Evolutionary conservation across 2,888 invertebrate genomes (phyloP).

Genomic region (Conomelus anceps): DNA sequence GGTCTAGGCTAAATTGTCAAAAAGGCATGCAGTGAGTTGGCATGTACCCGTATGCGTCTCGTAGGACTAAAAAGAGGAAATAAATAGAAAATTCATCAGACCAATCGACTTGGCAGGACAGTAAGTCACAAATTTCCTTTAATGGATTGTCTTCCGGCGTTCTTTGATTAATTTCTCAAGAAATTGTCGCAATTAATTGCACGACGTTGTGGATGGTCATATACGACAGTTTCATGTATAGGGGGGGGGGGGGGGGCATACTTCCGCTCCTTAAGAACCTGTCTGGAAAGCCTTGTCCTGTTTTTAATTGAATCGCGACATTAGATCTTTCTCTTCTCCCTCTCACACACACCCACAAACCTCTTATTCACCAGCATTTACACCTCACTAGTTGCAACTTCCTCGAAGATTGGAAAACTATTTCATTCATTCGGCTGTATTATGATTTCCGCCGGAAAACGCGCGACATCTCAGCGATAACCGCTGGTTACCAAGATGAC

Average conservation of each 20-base stretch:
- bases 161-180: neutral
- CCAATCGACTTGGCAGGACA: neutral
- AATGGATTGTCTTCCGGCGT: neutral
- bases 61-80: neutral
- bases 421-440: neutral
- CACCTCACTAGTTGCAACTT: neutral
- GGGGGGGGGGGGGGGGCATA: neutral
- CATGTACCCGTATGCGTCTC: no score
- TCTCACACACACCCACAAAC: neutral
- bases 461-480: neutral
- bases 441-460: neutral
- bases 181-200: neutral
- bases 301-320: neutral
- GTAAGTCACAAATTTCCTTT: neutral
- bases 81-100: neutral
- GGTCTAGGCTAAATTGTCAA: no score
- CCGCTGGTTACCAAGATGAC: neutral
- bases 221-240: neutral
- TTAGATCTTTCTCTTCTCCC: neutral
- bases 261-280: neutral
- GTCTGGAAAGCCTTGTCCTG: neutral
- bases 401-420: neutral
- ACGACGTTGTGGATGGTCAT: neutral
- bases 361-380: neutral
- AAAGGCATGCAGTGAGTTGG: no score